Percentiles rank a stretch among this genome's conserved stretches.
Conservation (phyloP, 53 echinoderm and acorn worm species). For the Paelopatides confundens region DNA sequence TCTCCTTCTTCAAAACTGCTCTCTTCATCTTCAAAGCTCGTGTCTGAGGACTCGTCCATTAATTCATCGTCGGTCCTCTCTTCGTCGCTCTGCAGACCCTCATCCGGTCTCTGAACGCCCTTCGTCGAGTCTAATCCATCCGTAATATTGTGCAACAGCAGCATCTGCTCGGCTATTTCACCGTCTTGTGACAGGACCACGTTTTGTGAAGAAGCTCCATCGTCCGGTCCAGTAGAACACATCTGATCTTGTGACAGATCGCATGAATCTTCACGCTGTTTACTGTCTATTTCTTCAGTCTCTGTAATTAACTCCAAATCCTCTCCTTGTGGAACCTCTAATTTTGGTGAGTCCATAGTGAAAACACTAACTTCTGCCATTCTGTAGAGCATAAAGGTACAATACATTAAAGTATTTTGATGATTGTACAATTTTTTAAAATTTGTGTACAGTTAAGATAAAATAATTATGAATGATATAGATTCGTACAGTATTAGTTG, state of each 20-base stretch:
- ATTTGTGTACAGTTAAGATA: too few relatives aligned
- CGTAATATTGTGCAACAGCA: constrained; percentile 8
- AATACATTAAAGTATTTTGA: too few relatives aligned
- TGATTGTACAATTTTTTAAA: too few relatives aligned
- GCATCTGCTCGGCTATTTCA: constrained; percentile 33
- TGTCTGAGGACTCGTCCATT: background rate
- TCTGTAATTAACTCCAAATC: background rate
- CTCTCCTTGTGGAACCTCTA: background rate
- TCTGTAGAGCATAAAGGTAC: background rate
- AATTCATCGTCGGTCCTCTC: constrained; percentile 21
- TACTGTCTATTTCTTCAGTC: background rate
- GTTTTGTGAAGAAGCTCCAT: background rate
- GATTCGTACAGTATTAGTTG: too few relatives aligned
- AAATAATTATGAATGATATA: too few relatives aligned
- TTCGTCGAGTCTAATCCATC: constrained; percentile 3
- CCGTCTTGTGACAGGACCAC: constrained; percentile 15
- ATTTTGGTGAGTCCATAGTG: background rate
- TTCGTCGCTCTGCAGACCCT: background rate
- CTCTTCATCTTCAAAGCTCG: background rate
- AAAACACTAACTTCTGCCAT: background rate
- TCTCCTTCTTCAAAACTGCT: constrained; percentile 11
- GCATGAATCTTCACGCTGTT: background rate
- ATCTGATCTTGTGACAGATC: background rate
- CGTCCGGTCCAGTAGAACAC: background rate
- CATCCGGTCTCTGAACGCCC: background rate